Percentiles rank a stretch among this genome's conserved stretches.
Conservation (phyloP, 2,113 vertebrate species). For the Coreoperca whiteheadi region DNA sequence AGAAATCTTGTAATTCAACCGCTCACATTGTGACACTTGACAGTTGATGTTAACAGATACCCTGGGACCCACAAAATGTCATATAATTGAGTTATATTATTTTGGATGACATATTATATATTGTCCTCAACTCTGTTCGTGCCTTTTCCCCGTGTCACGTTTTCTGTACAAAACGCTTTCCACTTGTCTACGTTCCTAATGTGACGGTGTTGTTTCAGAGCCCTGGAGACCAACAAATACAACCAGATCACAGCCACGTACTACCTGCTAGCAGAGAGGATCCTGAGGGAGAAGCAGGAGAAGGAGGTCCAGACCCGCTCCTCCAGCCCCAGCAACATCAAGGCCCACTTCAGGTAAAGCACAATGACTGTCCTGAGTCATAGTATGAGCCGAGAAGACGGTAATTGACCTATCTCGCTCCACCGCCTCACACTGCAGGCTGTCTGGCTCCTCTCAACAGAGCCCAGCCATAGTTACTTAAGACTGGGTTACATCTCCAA, state of each 20-base stretch:
- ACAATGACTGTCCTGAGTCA: slow-evolving; percentile 37
- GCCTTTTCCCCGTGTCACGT: neutral
- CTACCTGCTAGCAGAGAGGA: slow-evolving; percentile 96
- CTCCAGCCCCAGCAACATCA: slow-evolving; percentile 96
- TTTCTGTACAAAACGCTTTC: too few species aligned
- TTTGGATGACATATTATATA: too few species aligned
- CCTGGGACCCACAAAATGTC: neutral
- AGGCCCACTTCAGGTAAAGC: slow-evolving; percentile 95
- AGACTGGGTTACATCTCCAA: slow-evolving; percentile 21
- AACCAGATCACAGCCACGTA: slow-evolving; percentile 99
- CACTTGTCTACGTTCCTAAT: neutral
- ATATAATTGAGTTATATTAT: neutral
- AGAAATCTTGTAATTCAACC: neutral
- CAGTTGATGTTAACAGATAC: neutral
- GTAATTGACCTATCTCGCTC: slow-evolving; percentile 37
- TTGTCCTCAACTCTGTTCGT: neutral
- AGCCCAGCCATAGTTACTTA: slow-evolving; percentile 9
- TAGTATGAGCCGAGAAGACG: slow-evolving; percentile 3
- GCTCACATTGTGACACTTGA: neutral
- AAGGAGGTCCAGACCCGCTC: slow-evolving; percentile 95
- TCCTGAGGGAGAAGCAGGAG: slow-evolving; percentile 97
- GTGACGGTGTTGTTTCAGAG: slow-evolving; percentile 81
- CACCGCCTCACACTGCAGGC: slow-evolving; percentile 15
- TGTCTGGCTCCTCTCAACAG: slow-evolving; percentile 17
- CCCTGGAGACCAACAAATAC: slow-evolving; percentile 98